These are phyloP conservation scores for Callyntrura guangdongensis DNA, from an alignment of 2,888 invertebrate genomes.

Conservation along the genomic window DNA sequence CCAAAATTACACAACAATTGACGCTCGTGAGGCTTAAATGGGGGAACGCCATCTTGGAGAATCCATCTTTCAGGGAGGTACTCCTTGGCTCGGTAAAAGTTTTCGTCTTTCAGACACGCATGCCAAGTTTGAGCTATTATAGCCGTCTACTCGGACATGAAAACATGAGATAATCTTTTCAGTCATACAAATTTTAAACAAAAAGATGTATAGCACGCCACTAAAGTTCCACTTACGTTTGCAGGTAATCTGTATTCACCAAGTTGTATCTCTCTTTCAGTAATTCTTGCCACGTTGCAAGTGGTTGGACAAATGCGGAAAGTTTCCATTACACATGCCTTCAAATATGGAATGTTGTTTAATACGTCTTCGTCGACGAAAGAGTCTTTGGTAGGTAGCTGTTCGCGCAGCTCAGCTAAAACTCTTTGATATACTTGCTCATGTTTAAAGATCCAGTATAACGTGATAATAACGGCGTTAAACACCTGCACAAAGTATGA, in stretches of 20 bases:
- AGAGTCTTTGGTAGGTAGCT: slow-evolving; percentile 87
- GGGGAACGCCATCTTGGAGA: slow-evolving; percentile 84
- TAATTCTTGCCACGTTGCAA: slow-evolving; percentile 91
- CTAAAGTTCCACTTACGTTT: slow-evolving; percentile 92
- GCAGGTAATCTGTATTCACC: slow-evolving; percentile 90
- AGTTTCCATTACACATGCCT: slow-evolving; percentile 92
- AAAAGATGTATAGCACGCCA: slow-evolving; percentile 27
- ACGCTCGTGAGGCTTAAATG: slow-evolving; percentile 88
- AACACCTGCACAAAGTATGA: slow-evolving; percentile 88
- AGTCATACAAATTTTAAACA: not conserved
- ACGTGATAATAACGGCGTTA: slow-evolving; percentile 92
- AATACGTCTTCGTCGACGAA: slow-evolving; percentile 88
- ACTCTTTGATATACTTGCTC: slow-evolving; percentile 90
- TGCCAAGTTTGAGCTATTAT: slow-evolving; percentile 93
- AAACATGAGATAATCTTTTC: not conserved
- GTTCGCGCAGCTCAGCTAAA: slow-evolving; percentile 88
- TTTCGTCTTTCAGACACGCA: slow-evolving; percentile 91
- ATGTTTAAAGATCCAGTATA: slow-evolving; percentile 91
- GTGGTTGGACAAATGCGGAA: slow-evolving; percentile 92
- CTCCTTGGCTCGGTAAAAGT: slow-evolving; percentile 90
- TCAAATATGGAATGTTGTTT: slow-evolving; percentile 90
- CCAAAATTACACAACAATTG: slow-evolving; percentile 93
- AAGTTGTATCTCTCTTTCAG: slow-evolving; percentile 91
- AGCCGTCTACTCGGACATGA: slow-evolving; percentile 88
- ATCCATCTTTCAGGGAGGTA: slow-evolving; percentile 94